Base-by-base conservation (phyloP, 2,113 vertebrate species). In the Gracilinanus agilis region DNA sequence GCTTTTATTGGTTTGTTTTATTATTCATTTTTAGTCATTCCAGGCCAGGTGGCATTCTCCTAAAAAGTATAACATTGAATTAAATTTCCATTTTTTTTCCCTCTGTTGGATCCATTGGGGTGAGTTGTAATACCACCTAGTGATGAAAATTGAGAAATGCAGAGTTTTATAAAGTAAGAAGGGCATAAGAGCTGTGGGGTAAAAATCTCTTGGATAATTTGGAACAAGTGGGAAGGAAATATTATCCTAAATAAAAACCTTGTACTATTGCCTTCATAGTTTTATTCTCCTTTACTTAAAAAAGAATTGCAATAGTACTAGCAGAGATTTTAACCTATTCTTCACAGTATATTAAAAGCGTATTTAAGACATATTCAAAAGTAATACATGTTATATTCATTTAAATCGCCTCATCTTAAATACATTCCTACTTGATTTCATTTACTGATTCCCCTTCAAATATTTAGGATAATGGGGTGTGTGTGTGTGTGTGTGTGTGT, bases 41-140 rank as follows among this genome's bases (percentile, higher is more conserved):
- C n/a, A 34, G 12, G 12, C 61, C 29, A n/a, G 29, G 61, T 75
- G 34, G 0, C 12, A 75, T 75, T 75, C 61, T 55, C 40, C 13
- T 49, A 16, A 55, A 55, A 49, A 89, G 12, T 61, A 23, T 24
- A 89, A 49, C 58, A 61, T 93, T 91, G 54, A 16, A 67, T 53
- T 89, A 54, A 61, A 89, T 67, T 75, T 44, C 23, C 2, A 23
- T 93, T 91, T 91, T 44, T 93, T 91, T 91, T 44, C 55, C 61
- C 61, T 29, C n/a, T 53, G 49, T 88, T 89, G 55, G 21, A 54
- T 75, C 29, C 27, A 55, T 53, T 53, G 55, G 24, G 89, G 9
- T 92, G 90, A 93, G 92, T 93, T 93, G 67, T 90, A 90, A 91
- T 4, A 24, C 55, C 92, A 93, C 88, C 90, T 90, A 55, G 95